Evolutionary conservation across 92 coral and sea anemone genomes (phyloP), one percentile per base, ranked within the genome.

Genomic region (Heteractis magnifica): DNA sequence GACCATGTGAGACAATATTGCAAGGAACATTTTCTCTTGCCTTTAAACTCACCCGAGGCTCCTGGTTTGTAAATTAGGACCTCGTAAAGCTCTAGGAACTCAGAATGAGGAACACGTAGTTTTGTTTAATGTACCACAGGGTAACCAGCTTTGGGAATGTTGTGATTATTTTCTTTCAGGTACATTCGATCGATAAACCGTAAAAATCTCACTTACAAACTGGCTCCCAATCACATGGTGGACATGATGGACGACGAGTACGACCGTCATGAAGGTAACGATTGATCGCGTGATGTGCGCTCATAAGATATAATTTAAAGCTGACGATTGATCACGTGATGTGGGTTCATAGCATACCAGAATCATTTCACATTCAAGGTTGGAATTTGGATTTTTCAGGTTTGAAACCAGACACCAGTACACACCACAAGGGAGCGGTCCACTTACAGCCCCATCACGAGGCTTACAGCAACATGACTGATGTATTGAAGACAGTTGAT

Each of bases 171-270:
- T 44, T 20, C 20, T 18, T 77, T 18, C 64, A 96, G 98, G 90
- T 96, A 90, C 81, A 96, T 96, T 62, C 93, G 95, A 23, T 92
- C 98, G 10, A 90, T 92, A 23, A 96, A 96, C 91, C 88, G 98
- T 65, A 91, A 94, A 82, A 89, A 96, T 87, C 89, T 96, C 50
- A 89, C 73, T 48, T 96, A 84, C 77, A 96, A 96, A 84, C 79
- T 96, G 64, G 94, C 98, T 0, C 88, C 98, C 18, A 96, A 96
- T 77, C 98, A 96, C 76, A 76, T 96, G 93, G 98, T 93, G 26
- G 98, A 96, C 58, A 77, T 94, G 80, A 84, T 88, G 56, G 94
- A 94, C 26, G 93, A 87, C 13, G 98, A 96, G 81, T 96, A 91
- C 83, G 94, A 90, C 75, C 87, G 87, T 5, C 97, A 96, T 49